These are phyloP conservation scores for Athalia circularis DNA, from an alignment of 2,888 invertebrate species.

Conservation along the genomic window DNA sequence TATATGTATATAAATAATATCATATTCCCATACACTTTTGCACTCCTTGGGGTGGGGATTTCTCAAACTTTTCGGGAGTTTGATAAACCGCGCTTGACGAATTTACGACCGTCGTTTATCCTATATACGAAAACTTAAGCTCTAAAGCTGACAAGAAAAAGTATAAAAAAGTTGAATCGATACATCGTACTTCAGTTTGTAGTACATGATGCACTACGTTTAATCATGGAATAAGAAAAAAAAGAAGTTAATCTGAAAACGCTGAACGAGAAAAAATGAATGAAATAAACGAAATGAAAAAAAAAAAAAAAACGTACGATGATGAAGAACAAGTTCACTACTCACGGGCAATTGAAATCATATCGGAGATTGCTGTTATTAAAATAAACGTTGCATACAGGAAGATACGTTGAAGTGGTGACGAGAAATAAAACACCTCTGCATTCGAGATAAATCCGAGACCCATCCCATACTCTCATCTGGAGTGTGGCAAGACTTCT, in stretches of 20 bases:
- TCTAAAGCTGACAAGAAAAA: not conserved
- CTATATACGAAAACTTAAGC: not conserved
- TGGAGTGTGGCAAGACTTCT: not conserved
- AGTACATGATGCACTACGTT: too few relatives aligned
- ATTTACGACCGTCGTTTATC: slow-evolving; percentile 27
- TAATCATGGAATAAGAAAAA: not conserved
- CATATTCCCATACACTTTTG: not conserved
- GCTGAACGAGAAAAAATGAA: not conserved
- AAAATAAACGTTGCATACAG: not conserved
- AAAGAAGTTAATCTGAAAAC: not conserved
- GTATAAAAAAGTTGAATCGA: slow-evolving; percentile 3
- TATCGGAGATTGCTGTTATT: slow-evolving; percentile 13
- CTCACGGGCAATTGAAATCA: not conserved
- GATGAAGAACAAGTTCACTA: too few relatives aligned
- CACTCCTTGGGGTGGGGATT: slow-evolving; percentile 1
- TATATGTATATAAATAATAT: too few relatives aligned
- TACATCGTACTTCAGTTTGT: slow-evolving; percentile 1
- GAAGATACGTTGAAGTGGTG: not conserved
- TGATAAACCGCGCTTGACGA: slow-evolving; percentile 23
- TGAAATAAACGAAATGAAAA: too few relatives aligned
- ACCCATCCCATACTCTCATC: not conserved
- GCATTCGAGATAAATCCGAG: not conserved
- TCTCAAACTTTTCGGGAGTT: not conserved
- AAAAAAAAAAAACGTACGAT: too few relatives aligned
- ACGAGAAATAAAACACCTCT: slow-evolving; percentile 6